Percentiles rank a stretch among this genome's conserved stretches.
Conservation (phyloP, 2,797 vertebrate species). For the Megaceryle alcyon region DNA sequence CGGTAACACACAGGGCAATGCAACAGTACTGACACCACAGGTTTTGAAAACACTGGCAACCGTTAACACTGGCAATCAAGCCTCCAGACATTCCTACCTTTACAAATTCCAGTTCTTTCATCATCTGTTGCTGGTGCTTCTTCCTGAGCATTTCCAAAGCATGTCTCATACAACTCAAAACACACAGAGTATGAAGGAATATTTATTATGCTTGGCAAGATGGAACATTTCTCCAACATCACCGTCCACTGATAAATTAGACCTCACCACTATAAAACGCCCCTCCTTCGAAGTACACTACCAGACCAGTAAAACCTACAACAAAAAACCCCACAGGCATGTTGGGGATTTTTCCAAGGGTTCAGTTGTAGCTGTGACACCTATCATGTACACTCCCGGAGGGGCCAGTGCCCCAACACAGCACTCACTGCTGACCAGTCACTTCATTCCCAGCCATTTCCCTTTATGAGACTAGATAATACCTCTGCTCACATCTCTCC, state of each 20-base stretch:
- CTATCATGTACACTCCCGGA: rapidly evolving
- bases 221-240: not conserved
- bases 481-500: not conserved
- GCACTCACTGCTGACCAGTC: not conserved
- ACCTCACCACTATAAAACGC: not conserved
- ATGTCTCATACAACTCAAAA: not conserved
- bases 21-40: not conserved
- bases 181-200: not conserved
- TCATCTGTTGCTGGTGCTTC: not conserved
- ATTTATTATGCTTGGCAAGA: not conserved
- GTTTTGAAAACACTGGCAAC: not conserved
- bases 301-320: not conserved
- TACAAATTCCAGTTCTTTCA: not conserved
- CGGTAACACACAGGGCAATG: not conserved
- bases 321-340: not conserved
- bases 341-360: not conserved
- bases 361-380: not conserved
- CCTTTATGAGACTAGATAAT: not conserved
- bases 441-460: not conserved
- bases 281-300: not conserved
- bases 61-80: not conserved
- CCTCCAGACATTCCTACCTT: not conserved
- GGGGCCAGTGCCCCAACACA: not conserved
- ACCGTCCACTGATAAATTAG: not conserved
- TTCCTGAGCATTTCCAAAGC: not conserved